Percentiles rank a stretch among this genome's conserved stretches.
Conservation (phyloP, 2,888 invertebrate species). For the Ichneumoninae sp. region DNA sequence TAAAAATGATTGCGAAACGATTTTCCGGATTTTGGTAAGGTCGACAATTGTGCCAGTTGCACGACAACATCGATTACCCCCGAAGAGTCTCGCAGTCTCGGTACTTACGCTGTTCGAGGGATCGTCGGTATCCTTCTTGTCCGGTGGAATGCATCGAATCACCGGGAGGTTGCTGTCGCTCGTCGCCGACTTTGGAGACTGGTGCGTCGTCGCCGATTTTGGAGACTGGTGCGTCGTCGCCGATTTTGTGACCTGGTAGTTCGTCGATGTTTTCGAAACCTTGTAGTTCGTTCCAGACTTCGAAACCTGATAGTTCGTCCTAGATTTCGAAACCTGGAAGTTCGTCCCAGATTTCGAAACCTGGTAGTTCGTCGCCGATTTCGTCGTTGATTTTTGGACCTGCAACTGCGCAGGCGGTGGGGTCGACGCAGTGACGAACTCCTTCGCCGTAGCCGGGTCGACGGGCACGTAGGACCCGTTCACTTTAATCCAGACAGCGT, state of each 20-base stretch:
- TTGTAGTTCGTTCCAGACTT: too few species aligned
- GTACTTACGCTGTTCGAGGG: conserved; percentile 4
- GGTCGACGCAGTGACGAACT: not conserved
- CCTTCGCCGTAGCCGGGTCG: not conserved
- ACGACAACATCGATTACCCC: not conserved
- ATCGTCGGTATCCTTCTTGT: not conserved
- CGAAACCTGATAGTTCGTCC: too few species aligned
- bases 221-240: too few species aligned
- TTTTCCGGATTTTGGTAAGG: not conserved
- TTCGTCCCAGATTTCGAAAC: too few species aligned
- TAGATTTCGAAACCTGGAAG: too few species aligned
- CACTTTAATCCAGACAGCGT: not conserved
- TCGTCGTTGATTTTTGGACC: not conserved
- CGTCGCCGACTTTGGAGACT: not conserved
- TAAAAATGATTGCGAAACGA: not conserved
- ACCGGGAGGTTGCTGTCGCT: not conserved
- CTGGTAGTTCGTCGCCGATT: too few species aligned
- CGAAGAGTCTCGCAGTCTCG: not conserved
- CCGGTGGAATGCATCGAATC: not conserved
- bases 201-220: too few species aligned
- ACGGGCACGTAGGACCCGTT: not conserved
- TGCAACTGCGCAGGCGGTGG: not conserved
- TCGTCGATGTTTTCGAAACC: too few species aligned
- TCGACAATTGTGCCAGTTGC: not conserved
- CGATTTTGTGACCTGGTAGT: too few species aligned